Percentiles rank a stretch among this genome's conserved stretches.
Evolutionary conservation across 2,797 vertebrate genomes (phyloP).

Genomic region (Artibeus lituratus): DNA sequence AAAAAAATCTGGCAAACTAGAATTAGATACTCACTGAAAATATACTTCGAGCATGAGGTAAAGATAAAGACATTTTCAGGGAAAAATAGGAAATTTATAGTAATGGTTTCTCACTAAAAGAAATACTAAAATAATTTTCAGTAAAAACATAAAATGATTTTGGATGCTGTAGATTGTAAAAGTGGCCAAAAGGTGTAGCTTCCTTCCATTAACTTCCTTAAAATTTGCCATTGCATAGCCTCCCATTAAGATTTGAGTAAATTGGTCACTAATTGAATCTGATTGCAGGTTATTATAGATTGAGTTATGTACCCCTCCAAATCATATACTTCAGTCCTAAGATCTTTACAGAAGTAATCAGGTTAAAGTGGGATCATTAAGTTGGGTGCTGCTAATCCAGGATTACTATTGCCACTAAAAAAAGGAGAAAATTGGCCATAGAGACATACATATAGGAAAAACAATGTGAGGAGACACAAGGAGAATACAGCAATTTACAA

Average conservation of each 20-base stretch:
- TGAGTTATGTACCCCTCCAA: background rate
- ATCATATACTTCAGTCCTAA: background rate
- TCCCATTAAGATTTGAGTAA: background rate
- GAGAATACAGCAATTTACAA: background rate
- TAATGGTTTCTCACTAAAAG: background rate
- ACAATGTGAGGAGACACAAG: background rate
- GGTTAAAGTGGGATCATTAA: background rate
- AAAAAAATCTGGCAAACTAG: background rate
- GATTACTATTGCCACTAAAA: background rate
- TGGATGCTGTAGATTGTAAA: background rate
- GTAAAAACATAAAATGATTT: background rate
- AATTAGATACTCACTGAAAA: background rate
- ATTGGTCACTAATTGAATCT: background rate
- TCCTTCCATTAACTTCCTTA: background rate
- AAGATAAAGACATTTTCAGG: background rate
- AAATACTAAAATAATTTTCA: background rate
- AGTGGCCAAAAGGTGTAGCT: background rate
- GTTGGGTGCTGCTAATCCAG: background rate
- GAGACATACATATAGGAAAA: background rate
- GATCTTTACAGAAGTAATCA: background rate
- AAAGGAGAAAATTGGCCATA: background rate
- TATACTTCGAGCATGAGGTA: background rate
- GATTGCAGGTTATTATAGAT: background rate
- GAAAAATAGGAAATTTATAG: background rate
- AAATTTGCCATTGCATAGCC: background rate